Base-by-base conservation (phyloP, 2,888 invertebrate genomes). In the Macrostomum cliftonense region DNA sequence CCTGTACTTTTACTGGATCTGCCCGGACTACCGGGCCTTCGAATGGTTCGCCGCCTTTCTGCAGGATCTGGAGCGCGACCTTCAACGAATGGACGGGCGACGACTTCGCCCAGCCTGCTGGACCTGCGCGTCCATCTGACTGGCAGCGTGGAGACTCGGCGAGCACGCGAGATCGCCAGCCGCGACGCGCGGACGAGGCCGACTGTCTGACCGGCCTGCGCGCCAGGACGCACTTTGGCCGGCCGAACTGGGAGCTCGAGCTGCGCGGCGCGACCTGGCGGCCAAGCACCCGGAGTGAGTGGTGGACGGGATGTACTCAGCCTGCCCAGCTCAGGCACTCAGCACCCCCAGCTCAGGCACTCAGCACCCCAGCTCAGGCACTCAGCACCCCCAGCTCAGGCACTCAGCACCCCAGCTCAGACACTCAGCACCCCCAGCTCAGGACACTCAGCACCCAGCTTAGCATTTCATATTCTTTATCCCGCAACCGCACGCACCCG, bases 1-100 rank as follows among this genome's bases (percentile, higher is more conserved):
- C 46, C 64, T 68, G 1, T 62, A 69, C 53, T 64, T 70, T 54
- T 63, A 58, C 56, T 70, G 69, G 68, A 61, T 70, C 13, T 69
- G 67, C 52, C 63, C 65, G 0, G 63, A 67, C 50, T 64, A 62
- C 2, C 56, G 58, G 46, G 60, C 67, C 12, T 70, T 69, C 57
- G 67, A 67, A 53, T 70, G 70, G 68, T 61, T 70, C 44, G 60
- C 64, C 42, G 63, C 64, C 45, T 56, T 70, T 7, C 58, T 70
- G 14, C 58, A 56, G 20, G 54, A 57, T 19, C 57, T 70, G 37
- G 68, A 70, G 54, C 42, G 53, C 16, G 43, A 43, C 21, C 28
- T 28, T 28, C 28, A 28, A 9, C 59, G 63, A 53, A 62, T 65
- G 59, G 55, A 55, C 2, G 59, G n/a, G 16, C 40, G 40, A 19